phyloP scores from a whole-genome alignment of 2,113 vertebrate species.

The Tapirus terrestris region DNA sequence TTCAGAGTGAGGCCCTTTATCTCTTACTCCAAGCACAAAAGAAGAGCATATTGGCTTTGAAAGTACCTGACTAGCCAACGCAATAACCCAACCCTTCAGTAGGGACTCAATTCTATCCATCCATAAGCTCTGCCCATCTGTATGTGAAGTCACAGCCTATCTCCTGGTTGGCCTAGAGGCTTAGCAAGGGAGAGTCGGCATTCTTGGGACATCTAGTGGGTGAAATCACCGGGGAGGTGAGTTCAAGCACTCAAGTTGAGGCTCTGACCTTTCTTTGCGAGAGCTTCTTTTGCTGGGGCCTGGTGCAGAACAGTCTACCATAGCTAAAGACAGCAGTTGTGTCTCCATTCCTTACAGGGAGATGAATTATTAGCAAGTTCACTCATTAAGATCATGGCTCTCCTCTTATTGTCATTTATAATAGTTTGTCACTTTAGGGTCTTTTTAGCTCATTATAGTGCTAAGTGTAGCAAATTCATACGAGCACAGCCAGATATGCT shows the following conservation, averaged over 20 bases:
- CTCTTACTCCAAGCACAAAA: background rate
- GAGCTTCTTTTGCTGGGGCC: background rate
- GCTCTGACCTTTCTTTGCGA: background rate
- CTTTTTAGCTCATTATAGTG: background rate
- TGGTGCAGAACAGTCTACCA: background rate
- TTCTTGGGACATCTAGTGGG: background rate
- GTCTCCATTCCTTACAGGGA: background rate
- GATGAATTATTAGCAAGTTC: conserved; percentile 19
- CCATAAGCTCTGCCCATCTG: background rate
- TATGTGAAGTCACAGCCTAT: background rate
- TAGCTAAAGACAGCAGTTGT: background rate
- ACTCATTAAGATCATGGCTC: background rate
- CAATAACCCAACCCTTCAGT: background rate
- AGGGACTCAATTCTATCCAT: background rate
- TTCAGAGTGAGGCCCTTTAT: background rate
- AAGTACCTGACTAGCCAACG: background rate
- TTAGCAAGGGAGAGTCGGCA: background rate
- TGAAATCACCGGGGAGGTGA: background rate
- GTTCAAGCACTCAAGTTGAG: background rate
- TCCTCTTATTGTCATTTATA: background rate
- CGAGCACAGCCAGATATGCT: background rate
- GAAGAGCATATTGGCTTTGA: background rate
- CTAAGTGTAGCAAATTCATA: conserved; percentile 21
- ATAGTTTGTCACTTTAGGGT: conserved; percentile 1
- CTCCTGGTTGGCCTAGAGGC: background rate